phyloP scores from a whole-genome alignment of 2,113 vertebrate genomes.

The Bothrops jararaca region DNA sequence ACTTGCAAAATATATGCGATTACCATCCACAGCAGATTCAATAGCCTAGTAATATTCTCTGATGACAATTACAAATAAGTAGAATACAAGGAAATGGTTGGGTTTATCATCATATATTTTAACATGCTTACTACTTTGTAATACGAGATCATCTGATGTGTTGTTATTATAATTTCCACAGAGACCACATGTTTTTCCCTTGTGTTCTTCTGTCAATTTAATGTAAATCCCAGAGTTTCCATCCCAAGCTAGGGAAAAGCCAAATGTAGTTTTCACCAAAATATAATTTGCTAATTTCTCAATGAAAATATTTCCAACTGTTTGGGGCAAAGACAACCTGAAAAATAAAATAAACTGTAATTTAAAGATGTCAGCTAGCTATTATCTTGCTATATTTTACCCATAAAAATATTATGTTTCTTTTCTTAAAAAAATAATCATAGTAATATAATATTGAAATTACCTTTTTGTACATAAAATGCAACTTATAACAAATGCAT shows the following conservation, averaged over 20 bases:
- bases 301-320: slow-evolving; percentile 84
- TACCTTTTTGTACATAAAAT: not conserved
- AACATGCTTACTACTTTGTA: slow-evolving; percentile 79
- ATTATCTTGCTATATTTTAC: not conserved
- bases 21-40: not conserved
- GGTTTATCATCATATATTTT: slow-evolving; percentile 5
- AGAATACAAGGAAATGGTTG: not conserved
- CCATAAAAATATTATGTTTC: not conserved
- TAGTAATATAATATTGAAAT: not conserved
- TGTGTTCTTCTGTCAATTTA: slow-evolving; percentile 91
- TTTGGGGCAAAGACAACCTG: slow-evolving; percentile 88
- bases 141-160: slow-evolving; percentile 86
- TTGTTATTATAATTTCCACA: slow-evolving; percentile 94
- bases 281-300: slow-evolving; percentile 95
- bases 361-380: slow-evolving; percentile 27
- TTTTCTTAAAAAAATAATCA: not conserved
- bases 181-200: slow-evolving; percentile 86
- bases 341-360: slow-evolving; percentile 46
- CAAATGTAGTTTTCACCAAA: slow-evolving; percentile 94
- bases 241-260: slow-evolving; percentile 97
- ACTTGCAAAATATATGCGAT: not conserved
- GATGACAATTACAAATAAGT: slow-evolving; percentile 1
- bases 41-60: not conserved
- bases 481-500: not conserved
- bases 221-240: slow-evolving; percentile 92